Conservation (phyloP, 2,113 vertebrate species). For the Mastomys coucha region DNA sequence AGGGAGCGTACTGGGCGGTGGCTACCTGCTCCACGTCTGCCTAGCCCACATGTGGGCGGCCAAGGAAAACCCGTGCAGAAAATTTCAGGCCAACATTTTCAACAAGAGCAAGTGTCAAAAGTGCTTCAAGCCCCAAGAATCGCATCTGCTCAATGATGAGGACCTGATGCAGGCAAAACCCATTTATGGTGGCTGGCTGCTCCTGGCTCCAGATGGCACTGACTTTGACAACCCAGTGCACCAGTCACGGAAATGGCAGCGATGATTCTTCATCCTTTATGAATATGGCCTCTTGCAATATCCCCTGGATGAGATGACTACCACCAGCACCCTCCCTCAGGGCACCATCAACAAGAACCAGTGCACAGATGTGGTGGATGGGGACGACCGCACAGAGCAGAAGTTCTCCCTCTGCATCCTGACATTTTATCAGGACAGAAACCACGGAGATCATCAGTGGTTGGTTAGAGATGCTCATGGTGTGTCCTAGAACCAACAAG, state of each 20-base stretch:
- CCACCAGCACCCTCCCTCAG: constrained; percentile 96
- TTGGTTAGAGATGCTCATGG: accelerated
- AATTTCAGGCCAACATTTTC: no score
- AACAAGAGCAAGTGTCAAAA: no score
- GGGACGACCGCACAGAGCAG: constrained; percentile 94
- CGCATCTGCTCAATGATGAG: no score
- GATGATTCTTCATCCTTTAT: constrained; percentile 97
- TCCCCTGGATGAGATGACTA: constrained; percentile 96
- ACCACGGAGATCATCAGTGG: constrained; percentile 97
- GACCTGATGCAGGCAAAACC: constrained; percentile 93
- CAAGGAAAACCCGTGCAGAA: no score
- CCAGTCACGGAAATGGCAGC: constrained; percentile 96
- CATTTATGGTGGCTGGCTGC: constrained; percentile 93
- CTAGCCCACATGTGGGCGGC: no score
- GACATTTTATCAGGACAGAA: constrained; percentile 96
- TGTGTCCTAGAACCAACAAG: no score
- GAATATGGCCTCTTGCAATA: constrained; percentile 96
- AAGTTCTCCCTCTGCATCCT: constrained; percentile 97
- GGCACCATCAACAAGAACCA: constrained; percentile 99
- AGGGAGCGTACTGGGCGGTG: no score
- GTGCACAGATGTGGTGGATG: constrained; percentile 95
- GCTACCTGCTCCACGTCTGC: no score
- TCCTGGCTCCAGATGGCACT: constrained; percentile 91
- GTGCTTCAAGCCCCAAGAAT: no score
- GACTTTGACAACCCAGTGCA: constrained; percentile 92